phyloP scores from a whole-genome alignment of 2,113 vertebrate genomes.

The Uria aalge region DNA sequence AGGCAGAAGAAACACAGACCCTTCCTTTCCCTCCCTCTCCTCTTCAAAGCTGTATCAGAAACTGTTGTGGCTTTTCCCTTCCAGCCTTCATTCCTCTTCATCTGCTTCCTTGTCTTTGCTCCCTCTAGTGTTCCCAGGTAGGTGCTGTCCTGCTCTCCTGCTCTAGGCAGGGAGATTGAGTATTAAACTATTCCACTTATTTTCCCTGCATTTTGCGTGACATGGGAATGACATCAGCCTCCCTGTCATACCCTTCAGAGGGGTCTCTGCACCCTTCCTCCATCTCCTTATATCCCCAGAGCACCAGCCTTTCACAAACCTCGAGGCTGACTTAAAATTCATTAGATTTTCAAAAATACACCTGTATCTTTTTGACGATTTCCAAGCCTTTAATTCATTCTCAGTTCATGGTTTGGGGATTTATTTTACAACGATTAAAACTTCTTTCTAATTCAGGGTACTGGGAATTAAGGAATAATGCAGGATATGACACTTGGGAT shows the following conservation, averaged over 20 bases:
- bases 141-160: background rate
- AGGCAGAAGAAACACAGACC: background rate
- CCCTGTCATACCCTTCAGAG: background rate
- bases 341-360: background rate
- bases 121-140: background rate
- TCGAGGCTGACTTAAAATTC: background rate
- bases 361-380: background rate
- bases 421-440: background rate
- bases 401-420: background rate
- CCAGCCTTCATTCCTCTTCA: background rate
- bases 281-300: rapidly evolving
- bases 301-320: background rate
- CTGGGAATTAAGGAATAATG: background rate
- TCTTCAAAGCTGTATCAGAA: background rate
- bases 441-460: background rate
- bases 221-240: background rate
- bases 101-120: background rate
- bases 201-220: background rate
- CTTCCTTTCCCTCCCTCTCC: background rate
- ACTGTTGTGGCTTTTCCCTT: background rate
- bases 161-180: background rate
- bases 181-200: rapidly evolving
- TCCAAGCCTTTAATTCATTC: background rate
- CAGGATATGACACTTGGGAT: background rate
- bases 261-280: background rate